These are phyloP conservation scores for Megaleporinus macrocephalus DNA, from an alignment of 2,113 vertebrate genomes.

Conservation along the genomic window DNA sequence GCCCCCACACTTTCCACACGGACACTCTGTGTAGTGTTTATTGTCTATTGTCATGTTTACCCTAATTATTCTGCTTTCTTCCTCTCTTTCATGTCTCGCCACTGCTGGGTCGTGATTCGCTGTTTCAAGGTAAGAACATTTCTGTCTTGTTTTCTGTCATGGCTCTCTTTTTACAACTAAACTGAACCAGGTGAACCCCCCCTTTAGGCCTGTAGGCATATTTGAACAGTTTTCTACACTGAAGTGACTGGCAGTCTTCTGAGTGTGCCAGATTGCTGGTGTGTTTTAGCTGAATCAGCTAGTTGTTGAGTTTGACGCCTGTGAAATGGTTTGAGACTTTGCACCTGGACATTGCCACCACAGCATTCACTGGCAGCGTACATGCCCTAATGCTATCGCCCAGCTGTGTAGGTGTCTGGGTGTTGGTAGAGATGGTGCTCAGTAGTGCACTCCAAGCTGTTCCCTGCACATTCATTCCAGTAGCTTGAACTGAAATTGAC, in stretches of 20 bases:
- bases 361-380: slow-evolving; percentile 20
- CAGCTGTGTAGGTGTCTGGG: background rate
- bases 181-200: background rate
- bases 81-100: slow-evolving; percentile 37
- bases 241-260: slow-evolving; percentile 5
- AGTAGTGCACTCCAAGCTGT: background rate
- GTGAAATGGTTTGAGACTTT: slow-evolving; percentile 22
- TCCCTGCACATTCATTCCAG: background rate
- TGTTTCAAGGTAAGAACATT: slow-evolving; percentile 51
- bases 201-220: background rate
- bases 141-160: background rate
- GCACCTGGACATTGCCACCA: slow-evolving; percentile 32
- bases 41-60: background rate
- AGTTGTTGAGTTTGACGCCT: slow-evolving; percentile 13
- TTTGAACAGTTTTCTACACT: background rate
- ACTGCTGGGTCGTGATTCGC: background rate
- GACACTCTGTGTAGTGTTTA: slow-evolving; percentile 13
- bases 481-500: background rate
- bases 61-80: slow-evolving; percentile 37
- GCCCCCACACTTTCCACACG: background rate
- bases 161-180: background rate
- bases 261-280: background rate
- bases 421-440: slow-evolving; percentile 9
- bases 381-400: slow-evolving; percentile 2
- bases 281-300: slow-evolving; percentile 27